Percentiles rank a stretch among this genome's conserved stretches.
phyloP scores from a whole-genome alignment of 2,888 invertebrate species.

The Bruchidius siliquastri region DNA sequence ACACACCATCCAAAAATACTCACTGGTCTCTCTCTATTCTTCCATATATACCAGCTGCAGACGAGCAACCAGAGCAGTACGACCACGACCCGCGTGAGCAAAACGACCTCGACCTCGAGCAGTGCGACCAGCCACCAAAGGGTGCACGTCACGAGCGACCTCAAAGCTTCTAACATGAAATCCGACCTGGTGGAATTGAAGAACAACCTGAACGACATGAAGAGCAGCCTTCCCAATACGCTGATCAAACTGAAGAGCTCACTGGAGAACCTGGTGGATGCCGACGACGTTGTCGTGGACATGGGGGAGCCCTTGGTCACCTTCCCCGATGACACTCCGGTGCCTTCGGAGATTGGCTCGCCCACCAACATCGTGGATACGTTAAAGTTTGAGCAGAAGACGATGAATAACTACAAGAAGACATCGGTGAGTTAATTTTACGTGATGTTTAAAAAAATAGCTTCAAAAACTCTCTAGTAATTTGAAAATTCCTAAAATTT shows the following conservation, averaged over 20 bases:
- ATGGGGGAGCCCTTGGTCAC: conserved; percentile 67
- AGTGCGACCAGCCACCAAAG: conserved; percentile 38
- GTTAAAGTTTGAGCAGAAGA: conserved; percentile 79
- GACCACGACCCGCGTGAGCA: conserved; percentile 50
- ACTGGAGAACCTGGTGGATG: conserved; percentile 74
- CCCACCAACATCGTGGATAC: conserved; percentile 53
- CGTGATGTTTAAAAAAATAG: too few species aligned
- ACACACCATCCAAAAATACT: background rate
- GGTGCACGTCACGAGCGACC: conserved; percentile 53
- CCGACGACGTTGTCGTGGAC: conserved; percentile 40
- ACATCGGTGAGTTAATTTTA: conserved; percentile 55
- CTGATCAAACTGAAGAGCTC: conserved; percentile 57
- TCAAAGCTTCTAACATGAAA: conserved; percentile 79
- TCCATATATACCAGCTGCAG: conserved; percentile 31
- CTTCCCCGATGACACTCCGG: conserved; percentile 76
- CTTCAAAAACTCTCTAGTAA: too few species aligned
- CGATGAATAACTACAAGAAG: conserved; percentile 71
- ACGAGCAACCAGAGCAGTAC: conserved; percentile 59
- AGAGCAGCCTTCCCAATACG: conserved; percentile 50
- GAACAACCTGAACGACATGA: conserved; percentile 83
- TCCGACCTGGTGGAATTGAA: conserved; percentile 74
- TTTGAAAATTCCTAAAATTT: too few species aligned
- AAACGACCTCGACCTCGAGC: conserved; percentile 58
- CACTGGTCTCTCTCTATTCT: background rate
- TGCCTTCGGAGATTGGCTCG: conserved; percentile 51